Percentiles rank a stretch among this genome's conserved stretches.
Conservation (phyloP, 1,140 invertebrate species). For the Hydropsyche tenuis region DNA sequence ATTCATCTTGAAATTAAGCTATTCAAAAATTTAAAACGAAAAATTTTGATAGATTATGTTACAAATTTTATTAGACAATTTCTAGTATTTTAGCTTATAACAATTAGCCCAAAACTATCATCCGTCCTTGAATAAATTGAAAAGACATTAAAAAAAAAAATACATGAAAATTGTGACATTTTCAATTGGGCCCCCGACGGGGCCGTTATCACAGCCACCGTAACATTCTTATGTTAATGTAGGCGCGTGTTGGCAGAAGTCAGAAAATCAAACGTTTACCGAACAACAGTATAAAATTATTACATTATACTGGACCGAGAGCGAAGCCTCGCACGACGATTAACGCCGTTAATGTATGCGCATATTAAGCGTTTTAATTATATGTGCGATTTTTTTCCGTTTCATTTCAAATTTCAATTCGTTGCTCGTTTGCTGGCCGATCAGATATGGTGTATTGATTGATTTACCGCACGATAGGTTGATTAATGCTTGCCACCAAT, state of each 20-base stretch:
- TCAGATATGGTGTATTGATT: not conserved
- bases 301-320: too few relatives aligned
- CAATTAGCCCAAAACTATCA: too few relatives aligned
- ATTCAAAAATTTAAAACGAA: too few relatives aligned
- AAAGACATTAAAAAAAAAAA: slow-evolving; percentile 1
- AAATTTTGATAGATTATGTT: too few relatives aligned
- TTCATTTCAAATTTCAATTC: not conserved
- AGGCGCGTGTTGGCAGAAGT: not conserved
- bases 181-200: too few relatives aligned
- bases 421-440: not conserved
- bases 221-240: slow-evolving; percentile 24
- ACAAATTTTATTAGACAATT: too few relatives aligned
- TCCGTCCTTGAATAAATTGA: too few relatives aligned
- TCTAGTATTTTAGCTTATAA: too few relatives aligned
- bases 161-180: not conserved
- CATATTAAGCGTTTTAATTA: slow-evolving; percentile 26
- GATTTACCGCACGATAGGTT: slow-evolving; percentile 1
- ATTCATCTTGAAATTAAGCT: too few relatives aligned
- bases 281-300: too few relatives aligned
- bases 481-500: slow-evolving; percentile 15
- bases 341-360: slow-evolving; percentile 13
- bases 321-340: not conserved
- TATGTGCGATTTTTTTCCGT: slow-evolving; percentile 3
- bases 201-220: not conserved
- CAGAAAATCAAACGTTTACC: too few relatives aligned